Percentiles rank a stretch among this genome's conserved stretches.
Evolutionary conservation across 2,797 vertebrate genomes (phyloP).

Genomic region (Todus mexicanus): DNA sequence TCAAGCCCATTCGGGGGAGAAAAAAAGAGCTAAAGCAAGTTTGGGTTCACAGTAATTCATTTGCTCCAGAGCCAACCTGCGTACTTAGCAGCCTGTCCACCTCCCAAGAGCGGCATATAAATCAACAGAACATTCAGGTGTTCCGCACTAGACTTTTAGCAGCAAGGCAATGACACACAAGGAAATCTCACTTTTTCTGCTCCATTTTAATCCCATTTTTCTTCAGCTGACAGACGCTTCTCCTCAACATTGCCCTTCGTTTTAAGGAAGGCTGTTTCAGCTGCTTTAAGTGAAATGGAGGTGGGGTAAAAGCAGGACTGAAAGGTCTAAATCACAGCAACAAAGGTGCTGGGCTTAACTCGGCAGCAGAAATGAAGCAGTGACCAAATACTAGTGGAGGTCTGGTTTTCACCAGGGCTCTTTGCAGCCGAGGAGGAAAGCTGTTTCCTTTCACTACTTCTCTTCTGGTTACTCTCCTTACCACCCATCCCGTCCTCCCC

Average conservation of each 20-base stretch:
- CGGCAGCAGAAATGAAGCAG: background rate
- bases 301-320: background rate
- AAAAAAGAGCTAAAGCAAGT: background rate
- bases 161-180: slow-evolving; percentile 49
- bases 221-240: background rate
- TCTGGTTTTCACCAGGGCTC: background rate
- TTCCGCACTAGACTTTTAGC: slow-evolving; percentile 45
- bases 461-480: background rate
- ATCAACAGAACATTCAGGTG: slow-evolving; percentile 13
- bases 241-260: background rate
- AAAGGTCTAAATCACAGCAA: background rate
- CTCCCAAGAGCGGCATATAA: background rate
- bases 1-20: background rate
- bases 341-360: background rate
- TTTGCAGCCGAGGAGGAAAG: background rate
- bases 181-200: slow-evolving; percentile 25
- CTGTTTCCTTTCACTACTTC: background rate
- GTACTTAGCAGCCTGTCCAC: slow-evolving; percentile 24
- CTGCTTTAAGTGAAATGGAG: background rate
- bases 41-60: slow-evolving; percentile 11
- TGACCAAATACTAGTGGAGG: background rate
- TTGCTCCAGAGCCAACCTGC: slow-evolving; percentile 8
- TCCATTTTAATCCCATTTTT: slow-evolving; percentile 13
- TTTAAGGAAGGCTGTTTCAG: background rate
- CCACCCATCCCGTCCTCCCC: background rate